Evolutionary conservation across 2,797 vertebrate genomes (phyloP).

Genomic region (Sebastes baramenuke): DNA sequence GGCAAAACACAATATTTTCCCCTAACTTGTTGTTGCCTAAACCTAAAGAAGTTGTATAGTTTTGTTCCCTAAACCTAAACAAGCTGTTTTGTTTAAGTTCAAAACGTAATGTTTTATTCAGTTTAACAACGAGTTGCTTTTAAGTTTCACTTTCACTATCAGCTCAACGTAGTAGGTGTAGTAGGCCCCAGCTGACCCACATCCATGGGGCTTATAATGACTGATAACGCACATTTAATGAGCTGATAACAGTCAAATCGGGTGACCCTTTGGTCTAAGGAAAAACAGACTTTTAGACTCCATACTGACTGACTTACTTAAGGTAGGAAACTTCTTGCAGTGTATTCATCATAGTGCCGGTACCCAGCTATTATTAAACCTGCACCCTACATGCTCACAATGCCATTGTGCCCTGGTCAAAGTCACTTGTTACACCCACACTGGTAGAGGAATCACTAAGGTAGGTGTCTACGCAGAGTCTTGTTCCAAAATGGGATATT

Average conservation of each 20-base stretch:
- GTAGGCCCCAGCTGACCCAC: too few species aligned
- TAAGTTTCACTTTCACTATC: too few species aligned
- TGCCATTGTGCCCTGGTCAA: slow-evolving; percentile 53
- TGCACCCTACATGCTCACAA: slow-evolving; percentile 22
- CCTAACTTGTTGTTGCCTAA: too few species aligned
- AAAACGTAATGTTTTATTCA: too few species aligned
- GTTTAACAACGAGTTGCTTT: too few species aligned
- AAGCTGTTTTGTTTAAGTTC: too few species aligned
- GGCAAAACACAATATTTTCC: neutral
- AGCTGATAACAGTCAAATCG: too few species aligned
- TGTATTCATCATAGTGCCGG: slow-evolving; percentile 17
- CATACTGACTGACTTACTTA: neutral
- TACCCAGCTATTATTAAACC: slow-evolving; percentile 55
- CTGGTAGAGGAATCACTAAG: slow-evolving; percentile 11
- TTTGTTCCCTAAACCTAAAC: too few species aligned
- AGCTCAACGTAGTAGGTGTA: too few species aligned
- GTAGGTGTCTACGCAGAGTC: slow-evolving; percentile 23
- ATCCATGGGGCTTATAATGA: too few species aligned
- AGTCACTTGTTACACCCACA: slow-evolving; percentile 51
- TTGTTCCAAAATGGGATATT: slow-evolving; percentile 16
- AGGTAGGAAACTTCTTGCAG: slow-evolving; percentile 22
- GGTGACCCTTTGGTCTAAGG: neutral
- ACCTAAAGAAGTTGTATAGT: too few species aligned
- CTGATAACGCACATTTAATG: too few species aligned
- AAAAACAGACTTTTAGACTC: neutral